Base-by-base conservation (phyloP, 2,113 vertebrate species). In the Atlantisia rogersi region DNA sequence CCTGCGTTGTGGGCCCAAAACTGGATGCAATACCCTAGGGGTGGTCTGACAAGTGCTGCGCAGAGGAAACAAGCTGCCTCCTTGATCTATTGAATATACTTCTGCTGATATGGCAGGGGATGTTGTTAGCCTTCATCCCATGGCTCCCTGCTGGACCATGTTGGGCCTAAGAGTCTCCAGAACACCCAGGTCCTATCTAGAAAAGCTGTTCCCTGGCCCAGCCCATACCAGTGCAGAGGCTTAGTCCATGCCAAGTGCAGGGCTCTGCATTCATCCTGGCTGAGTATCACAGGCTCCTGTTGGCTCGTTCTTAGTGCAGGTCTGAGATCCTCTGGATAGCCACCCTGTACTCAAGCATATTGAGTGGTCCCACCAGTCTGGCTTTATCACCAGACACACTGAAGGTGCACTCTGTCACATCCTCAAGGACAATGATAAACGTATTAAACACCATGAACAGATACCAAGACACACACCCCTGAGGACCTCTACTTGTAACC, bases 381-480 rank as follows among this genome's bases (percentile, higher is more conserved):
- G 32, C 44, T 89, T 86, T 44, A 70, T 44, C 37, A 60, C 32
- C n/a, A 53, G 5, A n/a, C 6, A n/a, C 12, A 0, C 9, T 70
- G 9, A 65, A 8, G 7, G 2, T 44, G 9, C 15, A 16, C 17
- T 70, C 29, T 2, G 0, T 74, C 60, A 62, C 2, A 3, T 69
- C 26, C 32, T 77, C 13, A 25, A 50, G 59, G 32, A 35, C 81
- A 77, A 12, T 26, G 28, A 29, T n/a, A 62, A 35, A 37, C 28
- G 20, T 31, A 21, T 42, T 59, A 26, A 88, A 74, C 18, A 44
- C 14, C 68, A 42, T 13, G 32, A 80, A 0, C 5, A 81, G 8
- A 17, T 65, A 21, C 26, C 35, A 80, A 35, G 6, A 53, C 25
- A 86, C 31, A 46, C 31, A 46, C 5, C 7, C 20, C 63, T 58